phyloP scores from a whole-genome alignment of 1,140 invertebrate species.

The Drosophila paulistorum region DNA sequence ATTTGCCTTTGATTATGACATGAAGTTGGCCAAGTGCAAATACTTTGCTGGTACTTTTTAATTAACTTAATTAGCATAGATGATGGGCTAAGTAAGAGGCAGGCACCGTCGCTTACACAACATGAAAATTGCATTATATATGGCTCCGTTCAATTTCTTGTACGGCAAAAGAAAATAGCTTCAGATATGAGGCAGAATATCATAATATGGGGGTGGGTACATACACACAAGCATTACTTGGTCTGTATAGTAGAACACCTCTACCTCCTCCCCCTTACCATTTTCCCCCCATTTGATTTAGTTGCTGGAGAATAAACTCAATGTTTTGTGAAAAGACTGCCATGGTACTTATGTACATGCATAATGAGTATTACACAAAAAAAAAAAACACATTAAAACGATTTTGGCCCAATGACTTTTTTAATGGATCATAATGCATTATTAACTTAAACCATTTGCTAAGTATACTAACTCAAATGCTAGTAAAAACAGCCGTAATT shows the following conservation, averaged over 20 bases:
- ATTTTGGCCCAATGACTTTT: background rate
- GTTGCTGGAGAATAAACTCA: background rate
- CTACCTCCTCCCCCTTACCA: background rate
- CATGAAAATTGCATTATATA: slow-evolving; percentile 76
- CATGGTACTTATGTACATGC: background rate
- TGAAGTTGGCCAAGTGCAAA: slow-evolving; percentile 80
- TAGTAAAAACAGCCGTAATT: background rate
- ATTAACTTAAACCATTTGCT: background rate
- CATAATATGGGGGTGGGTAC: background rate
- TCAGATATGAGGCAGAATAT: background rate
- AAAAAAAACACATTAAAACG: background rate
- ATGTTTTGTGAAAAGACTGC: background rate
- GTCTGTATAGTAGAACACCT: background rate
- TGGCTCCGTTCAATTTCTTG: slow-evolving; percentile 22
- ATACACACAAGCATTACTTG: background rate
- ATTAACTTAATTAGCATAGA: slow-evolving; percentile 81
- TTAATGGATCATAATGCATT: slow-evolving; percentile 4
- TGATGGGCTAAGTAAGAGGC: slow-evolving; percentile 70
- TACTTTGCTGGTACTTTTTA: slow-evolving; percentile 81
- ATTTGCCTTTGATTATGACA: slow-evolving; percentile 74
- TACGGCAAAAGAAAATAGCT: slow-evolving; percentile 13
- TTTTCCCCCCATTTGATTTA: background rate
- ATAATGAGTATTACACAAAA: slow-evolving; percentile 15
- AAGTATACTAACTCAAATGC: background rate
- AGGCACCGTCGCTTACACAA: slow-evolving; percentile 61